Percentiles rank a stretch among this genome's conserved stretches.
Conservation (phyloP, 1,140 invertebrate genomes). For the Papilio machaon region DNA sequence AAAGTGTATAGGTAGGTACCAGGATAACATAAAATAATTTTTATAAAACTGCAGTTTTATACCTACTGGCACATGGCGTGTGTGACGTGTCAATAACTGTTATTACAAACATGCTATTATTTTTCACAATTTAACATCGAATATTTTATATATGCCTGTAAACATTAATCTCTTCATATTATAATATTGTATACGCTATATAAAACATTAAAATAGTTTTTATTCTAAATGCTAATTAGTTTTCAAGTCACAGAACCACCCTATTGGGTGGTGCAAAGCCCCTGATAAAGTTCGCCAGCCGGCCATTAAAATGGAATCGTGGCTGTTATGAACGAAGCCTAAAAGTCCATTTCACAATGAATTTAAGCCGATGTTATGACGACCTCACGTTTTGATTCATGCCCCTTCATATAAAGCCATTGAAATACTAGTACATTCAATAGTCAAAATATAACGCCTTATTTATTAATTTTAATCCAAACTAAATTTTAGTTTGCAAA, state of each 20-base stretch:
- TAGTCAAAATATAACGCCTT: not conserved
- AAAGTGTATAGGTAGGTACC: too few relatives aligned
- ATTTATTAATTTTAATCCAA: too few relatives aligned
- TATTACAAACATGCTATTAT: too few relatives aligned
- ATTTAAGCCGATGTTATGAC: not conserved
- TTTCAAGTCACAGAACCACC: not conserved
- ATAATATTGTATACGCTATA: not conserved
- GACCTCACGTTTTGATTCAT: slow-evolving; percentile 14
- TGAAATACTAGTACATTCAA: not conserved
- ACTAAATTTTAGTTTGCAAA: too few relatives aligned
- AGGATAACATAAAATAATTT: too few relatives aligned
- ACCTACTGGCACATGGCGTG: too few relatives aligned
- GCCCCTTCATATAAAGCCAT: not conserved
- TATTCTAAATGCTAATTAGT: not conserved
- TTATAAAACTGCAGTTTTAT: too few relatives aligned
- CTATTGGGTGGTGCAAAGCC: slow-evolving; percentile 23
- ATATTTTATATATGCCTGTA: too few relatives aligned
- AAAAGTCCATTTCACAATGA: not conserved
- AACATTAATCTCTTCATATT: not conserved
- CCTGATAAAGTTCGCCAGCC: slow-evolving; percentile 14
- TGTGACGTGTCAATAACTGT: too few relatives aligned
- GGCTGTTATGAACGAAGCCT: not conserved
- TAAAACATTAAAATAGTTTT: not conserved
- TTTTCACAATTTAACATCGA: too few relatives aligned
- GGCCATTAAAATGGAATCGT: slow-evolving; percentile 24